Evolutionary conservation across 1,140 invertebrate genomes (phyloP).

Genomic region (Lepeophtheirus salmonis): DNA sequence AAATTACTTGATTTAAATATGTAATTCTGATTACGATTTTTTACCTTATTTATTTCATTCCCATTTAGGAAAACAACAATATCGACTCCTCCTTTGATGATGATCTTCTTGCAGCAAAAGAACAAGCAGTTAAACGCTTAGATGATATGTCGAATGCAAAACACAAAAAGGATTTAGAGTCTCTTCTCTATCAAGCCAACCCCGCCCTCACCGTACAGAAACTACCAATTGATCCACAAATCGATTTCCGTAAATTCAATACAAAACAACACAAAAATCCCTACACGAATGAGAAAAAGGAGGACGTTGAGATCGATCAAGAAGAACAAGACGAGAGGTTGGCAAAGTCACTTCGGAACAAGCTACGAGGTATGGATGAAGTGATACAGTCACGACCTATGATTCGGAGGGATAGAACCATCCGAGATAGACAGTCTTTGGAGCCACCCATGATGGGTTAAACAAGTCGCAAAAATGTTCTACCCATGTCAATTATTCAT

Average conservation of each 20-base stretch:
- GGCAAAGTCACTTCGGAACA: too few species aligned
- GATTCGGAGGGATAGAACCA: background rate
- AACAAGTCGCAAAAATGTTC: too few species aligned
- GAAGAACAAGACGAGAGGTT: background rate
- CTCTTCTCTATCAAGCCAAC: conserved; percentile 8
- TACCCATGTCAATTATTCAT: too few species aligned
- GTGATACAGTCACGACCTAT: background rate
- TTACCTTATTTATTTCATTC: background rate
- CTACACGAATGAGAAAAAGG: background rate
- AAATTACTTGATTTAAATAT: background rate
- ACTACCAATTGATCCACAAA: conserved; percentile 1
- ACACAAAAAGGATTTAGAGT: conserved; percentile 13
- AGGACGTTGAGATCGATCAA: background rate
- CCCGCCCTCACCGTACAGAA: conserved; percentile 9
- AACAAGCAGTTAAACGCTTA: background rate
- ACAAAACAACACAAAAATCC: background rate
- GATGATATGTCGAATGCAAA: background rate
- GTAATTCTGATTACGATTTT: background rate
- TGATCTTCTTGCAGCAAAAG: background rate
- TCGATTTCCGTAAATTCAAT: conserved; percentile 3
- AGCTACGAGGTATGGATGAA: background rate
- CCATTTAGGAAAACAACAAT: background rate
- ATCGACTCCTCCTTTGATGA: background rate
- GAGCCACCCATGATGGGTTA: background rate
- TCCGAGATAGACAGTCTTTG: background rate